These are phyloP conservation scores for Himalopsyche kuldschensis DNA, from an alignment of 2,888 invertebrate species.

Conservation along the genomic window DNA sequence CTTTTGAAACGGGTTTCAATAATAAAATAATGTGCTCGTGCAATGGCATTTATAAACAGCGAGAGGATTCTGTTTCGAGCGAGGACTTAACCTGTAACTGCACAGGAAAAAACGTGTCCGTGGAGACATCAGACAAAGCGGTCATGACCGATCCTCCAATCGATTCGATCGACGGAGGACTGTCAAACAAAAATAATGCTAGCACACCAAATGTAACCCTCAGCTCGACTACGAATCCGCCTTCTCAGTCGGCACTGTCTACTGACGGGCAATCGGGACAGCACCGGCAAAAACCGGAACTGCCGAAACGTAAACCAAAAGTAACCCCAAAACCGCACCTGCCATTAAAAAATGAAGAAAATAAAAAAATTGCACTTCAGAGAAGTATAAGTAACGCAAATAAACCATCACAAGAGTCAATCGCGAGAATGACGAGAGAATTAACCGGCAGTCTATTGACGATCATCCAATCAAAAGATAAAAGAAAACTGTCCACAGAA, in stretches of 20 bases:
- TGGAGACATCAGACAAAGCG: not conserved
- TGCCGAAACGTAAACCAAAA: constrained; percentile 35
- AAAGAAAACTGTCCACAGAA: not conserved
- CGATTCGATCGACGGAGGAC: not conserved
- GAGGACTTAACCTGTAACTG: not conserved
- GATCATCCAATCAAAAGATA: not conserved
- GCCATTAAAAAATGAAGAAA: constrained; percentile 7
- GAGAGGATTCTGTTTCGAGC: not conserved
- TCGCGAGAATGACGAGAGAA: not conserved
- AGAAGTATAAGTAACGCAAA: not conserved
- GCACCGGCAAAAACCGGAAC: constrained; percentile 29
- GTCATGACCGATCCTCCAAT: not conserved
- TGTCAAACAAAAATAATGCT: not conserved
- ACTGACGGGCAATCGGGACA: not conserved
- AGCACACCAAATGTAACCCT: not conserved
- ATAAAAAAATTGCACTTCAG: not conserved
- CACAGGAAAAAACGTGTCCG: not conserved
- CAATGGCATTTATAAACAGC: not conserved
- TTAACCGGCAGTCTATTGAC: not conserved
- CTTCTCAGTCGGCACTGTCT: not conserved
- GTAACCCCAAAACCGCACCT: constrained; percentile 6
- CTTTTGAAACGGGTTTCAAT: not conserved
- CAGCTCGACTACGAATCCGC: not conserved
- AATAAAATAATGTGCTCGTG: not conserved
- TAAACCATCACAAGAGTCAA: not conserved